Base-by-base conservation (phyloP, 1,140 invertebrate genomes). In the Plutomurus gul region DNA sequence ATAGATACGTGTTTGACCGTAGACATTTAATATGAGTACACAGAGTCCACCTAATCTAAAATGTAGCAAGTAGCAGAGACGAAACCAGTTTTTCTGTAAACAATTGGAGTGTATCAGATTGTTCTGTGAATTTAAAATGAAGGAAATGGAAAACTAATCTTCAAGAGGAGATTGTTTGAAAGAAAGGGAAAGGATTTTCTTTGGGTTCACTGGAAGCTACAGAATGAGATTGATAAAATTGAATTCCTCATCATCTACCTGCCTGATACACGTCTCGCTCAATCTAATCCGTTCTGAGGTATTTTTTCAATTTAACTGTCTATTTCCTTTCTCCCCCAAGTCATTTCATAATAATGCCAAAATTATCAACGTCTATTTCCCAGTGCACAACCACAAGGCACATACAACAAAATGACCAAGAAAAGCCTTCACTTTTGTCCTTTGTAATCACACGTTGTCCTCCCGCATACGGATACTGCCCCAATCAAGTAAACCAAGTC, bases 81-180 rank as follows among this genome's bases (percentile, higher is more conserved):
- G 1, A 33, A 65, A 65, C 56, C 56, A 65, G 56, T 65, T 65
- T 65, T 65, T 33, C 25, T 4, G 4, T 25, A 65, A 30, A 65
- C 56, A 65, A 65, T 65, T 33, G 2, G 30, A 65, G n/a, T 43
- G 39, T 13, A n/a, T 43, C 10, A 43, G 39, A 43, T 43, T 43
- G 39, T 7, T 43, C 27, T 65, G 56, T 65, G 27, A 65, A 65
- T 65, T n/a, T 33, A 65, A n/a, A 65, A 65, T 65, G 16, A 36
- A 65, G 27, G 56, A 65, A 65, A 65, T 25, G 47, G 47, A 22
- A 65, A n/a, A 33, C 51, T 65, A 65, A 65, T 30, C 56, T 65
- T 16, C 25, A 10, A 36, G 22, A 11, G 25, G 30, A 33, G 13
- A 33, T 30, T 10, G n/a, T n/a, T 51, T 11, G 36, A 16, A n/a